phyloP scores from a whole-genome alignment of 2,113 vertebrate genomes.

The Hymenochirus boettgeri region DNA sequence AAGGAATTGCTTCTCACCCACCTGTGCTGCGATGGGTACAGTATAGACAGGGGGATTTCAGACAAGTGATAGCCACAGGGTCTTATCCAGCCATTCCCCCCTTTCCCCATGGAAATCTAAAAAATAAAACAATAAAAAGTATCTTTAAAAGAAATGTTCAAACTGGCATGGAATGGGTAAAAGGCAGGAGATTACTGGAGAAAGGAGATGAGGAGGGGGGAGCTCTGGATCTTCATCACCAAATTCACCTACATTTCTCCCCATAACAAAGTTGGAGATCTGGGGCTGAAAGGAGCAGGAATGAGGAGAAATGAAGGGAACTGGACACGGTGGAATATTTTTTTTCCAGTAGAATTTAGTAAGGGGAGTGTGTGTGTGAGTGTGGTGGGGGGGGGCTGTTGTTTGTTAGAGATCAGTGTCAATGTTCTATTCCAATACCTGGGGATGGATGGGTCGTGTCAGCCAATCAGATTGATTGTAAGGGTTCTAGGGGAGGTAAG shows the following conservation, averaged over 20 bases:
- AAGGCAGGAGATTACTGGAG: no score
- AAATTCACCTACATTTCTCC: neutral
- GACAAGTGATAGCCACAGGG: slow-evolving; percentile 51
- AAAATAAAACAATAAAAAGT: no score
- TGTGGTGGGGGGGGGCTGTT: slow-evolving; percentile 64
- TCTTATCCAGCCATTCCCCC: slow-evolving; percentile 52
- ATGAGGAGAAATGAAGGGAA: slow-evolving; percentile 37
- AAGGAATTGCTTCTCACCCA: slow-evolving; percentile 53
- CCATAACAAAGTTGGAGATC: slow-evolving; percentile 27
- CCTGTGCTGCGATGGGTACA: slow-evolving; percentile 57
- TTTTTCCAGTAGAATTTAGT: slow-evolving; percentile 37
- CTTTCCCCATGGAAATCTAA: no score
- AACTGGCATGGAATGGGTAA: neutral
- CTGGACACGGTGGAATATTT: slow-evolving; percentile 28
- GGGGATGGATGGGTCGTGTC: slow-evolving; percentile 88
- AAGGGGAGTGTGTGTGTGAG: no score
- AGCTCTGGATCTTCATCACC: neutral
- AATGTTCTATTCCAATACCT: slow-evolving; percentile 83
- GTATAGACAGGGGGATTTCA: slow-evolving; percentile 53
- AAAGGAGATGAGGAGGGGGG: no score
- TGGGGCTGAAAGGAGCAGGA: slow-evolving; percentile 22
- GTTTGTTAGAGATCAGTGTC: slow-evolving; percentile 78
- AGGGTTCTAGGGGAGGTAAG: slow-evolving; percentile 75
- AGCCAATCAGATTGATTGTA: slow-evolving; percentile 80
- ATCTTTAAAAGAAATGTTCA: no score